These are phyloP conservation scores for Ceratotherium simum DNA, from an alignment of 2,113 vertebrate species.

Conservation along the genomic window DNA sequence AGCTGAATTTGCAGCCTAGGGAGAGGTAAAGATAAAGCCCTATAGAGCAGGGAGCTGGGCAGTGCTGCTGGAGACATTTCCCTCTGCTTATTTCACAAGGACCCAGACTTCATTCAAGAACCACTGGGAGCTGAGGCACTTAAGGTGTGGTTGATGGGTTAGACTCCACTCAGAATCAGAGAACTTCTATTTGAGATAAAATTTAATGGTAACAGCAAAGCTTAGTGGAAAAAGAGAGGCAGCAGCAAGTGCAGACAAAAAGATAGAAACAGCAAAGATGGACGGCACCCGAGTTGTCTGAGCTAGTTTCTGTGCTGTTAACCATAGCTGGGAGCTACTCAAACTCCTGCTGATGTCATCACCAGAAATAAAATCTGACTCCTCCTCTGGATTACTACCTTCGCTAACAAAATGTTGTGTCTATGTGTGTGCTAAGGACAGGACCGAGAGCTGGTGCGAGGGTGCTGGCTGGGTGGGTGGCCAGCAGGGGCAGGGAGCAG, in stretches of 20 bases:
- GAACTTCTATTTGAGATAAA: conserved; percentile 10
- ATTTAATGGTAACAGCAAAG: conserved; percentile 1
- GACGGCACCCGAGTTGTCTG: background rate
- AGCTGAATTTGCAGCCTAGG: background rate
- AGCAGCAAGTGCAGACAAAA: background rate
- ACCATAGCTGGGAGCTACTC: background rate
- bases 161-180: background rate
- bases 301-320: background rate
- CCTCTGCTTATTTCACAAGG: background rate
- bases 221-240: background rate
- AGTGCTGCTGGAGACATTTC: background rate
- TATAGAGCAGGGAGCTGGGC: background rate
- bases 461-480: background rate
- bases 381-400: background rate
- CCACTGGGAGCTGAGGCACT: background rate
- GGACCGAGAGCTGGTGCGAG: background rate
- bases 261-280: background rate
- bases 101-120: background rate
- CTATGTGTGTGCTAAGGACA: background rate
- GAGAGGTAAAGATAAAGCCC: background rate
- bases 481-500: background rate
- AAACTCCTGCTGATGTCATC: background rate
- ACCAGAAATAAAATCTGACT: conserved; percentile 59
- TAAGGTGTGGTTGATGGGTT: background rate
- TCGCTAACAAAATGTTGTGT: background rate